These are phyloP conservation scores for Brachionus paranguensis DNA, from an alignment of 1,140 invertebrate species.

Conservation along the genomic window DNA sequence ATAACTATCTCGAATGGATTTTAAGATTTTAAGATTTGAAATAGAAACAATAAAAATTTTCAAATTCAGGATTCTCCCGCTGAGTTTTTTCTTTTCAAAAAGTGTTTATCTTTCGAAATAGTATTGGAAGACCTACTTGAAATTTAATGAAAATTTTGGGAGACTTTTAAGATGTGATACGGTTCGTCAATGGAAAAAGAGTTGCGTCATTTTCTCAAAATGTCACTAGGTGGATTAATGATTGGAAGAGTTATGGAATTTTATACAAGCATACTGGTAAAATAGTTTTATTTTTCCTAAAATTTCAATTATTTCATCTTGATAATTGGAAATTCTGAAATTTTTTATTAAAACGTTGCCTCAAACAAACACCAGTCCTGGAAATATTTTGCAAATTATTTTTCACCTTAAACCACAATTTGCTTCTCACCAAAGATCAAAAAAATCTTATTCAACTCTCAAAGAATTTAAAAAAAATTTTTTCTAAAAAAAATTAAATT, in stretches of 20 bases:
- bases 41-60: neutral
- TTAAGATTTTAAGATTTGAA: neutral
- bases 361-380: neutral
- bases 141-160: neutral
- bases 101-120: neutral
- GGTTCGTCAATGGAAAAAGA: neutral
- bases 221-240: constrained; percentile 11
- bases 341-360: neutral
- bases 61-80: constrained; percentile 21
- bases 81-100: constrained; percentile 1
- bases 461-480: too few relatives aligned
- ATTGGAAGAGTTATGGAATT: neutral
- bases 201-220: constrained; percentile 1
- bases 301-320: neutral
- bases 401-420: too few relatives aligned
- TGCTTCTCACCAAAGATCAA: too few relatives aligned
- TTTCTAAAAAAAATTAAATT: too few relatives aligned
- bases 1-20: neutral
- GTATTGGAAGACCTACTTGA: neutral
- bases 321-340: neutral
- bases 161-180: neutral
- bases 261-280: neutral
- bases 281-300: neutral
- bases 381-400: too few relatives aligned
- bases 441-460: too few relatives aligned